phyloP scores from a whole-genome alignment of 2,113 vertebrate species.

The Anas platyrhynchos region DNA sequence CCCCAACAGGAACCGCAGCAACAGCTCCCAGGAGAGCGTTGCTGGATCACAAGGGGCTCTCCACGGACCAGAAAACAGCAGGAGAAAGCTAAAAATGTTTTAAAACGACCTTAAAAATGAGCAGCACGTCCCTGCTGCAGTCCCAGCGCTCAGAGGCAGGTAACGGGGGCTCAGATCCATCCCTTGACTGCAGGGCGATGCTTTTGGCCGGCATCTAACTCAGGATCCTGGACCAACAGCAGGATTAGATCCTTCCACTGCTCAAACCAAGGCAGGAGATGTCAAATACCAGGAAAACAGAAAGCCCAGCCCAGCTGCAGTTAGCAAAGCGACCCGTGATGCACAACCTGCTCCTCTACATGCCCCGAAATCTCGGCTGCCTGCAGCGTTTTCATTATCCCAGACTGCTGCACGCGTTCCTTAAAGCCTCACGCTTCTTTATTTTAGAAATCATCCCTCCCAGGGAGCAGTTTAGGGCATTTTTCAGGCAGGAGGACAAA shows the following conservation, averaged over 20 bases:
- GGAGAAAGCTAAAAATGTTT: not conserved
- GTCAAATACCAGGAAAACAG: not conserved
- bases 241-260: not conserved
- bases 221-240: not conserved
- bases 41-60: not conserved
- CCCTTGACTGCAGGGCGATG: rapidly evolving
- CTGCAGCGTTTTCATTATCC: not conserved
- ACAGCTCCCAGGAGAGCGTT: not conserved
- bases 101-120: too few relatives aligned
- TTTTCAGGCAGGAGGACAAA: not conserved
- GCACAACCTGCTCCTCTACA: not conserved
- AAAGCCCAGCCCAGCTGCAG: not conserved
- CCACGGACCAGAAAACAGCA: not conserved
- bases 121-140: too few relatives aligned
- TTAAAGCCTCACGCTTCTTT: not conserved
- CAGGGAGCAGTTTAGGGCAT: not conserved
- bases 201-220: not conserved
- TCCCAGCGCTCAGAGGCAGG: not conserved
- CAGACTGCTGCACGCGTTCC: not conserved
- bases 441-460: not conserved
- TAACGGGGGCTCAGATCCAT: not conserved
- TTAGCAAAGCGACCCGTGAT: not conserved
- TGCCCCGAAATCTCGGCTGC: not conserved
- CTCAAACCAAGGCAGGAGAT: not conserved
- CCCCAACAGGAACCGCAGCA: not conserved